A percentile compares a stretch with the other conserved stretches of the same genome.
Conservation (phyloP, 2,888 invertebrate species). For the Caenorhabditis doughertyi region DNA sequence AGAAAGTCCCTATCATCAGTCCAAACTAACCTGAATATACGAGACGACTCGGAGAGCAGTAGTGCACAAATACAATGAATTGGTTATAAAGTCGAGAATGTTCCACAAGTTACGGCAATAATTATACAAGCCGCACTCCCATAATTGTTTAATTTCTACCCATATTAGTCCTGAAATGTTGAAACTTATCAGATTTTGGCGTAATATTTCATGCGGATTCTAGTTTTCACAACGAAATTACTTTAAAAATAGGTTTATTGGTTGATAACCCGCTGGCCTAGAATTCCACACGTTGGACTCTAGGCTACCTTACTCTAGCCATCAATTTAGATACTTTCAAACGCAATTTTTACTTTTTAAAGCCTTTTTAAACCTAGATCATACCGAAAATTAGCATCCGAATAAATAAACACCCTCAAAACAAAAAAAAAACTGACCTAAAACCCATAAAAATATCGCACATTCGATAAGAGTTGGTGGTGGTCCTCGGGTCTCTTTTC, state of each 20-base stretch:
- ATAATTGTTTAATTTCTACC: conserved; percentile 98
- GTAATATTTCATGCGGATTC: too few species aligned
- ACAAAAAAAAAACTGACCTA: conserved; percentile 87
- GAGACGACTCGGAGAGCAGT: conserved; percentile 95
- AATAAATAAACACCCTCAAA: background rate
- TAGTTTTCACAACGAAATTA: too few species aligned
- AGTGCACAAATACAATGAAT: conserved; percentile 97
- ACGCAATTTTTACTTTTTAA: too few species aligned
- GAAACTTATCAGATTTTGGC: too few species aligned
- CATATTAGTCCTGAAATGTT: conserved; percentile 89
- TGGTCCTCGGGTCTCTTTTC: conserved; percentile 87
- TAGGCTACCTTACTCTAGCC: too few species aligned
- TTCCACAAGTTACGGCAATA: conserved; percentile 99
- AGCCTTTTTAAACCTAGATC: background rate
- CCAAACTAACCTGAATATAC: conserved; percentile 90
- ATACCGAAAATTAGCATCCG: too few species aligned
- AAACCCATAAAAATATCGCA: conserved; percentile 96
- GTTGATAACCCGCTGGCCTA: too few species aligned
- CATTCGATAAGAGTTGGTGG: conserved; percentile 91
- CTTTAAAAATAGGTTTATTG: too few species aligned
- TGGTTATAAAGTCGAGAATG: conserved; percentile 98
- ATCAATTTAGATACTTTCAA: too few species aligned
- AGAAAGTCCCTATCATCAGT: too few species aligned
- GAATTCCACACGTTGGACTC: too few species aligned
- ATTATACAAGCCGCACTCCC: conserved; percentile 97